phyloP scores from a whole-genome alignment of 92 coral and sea anemone genomes.

The Plumapathes pennacea region DNA sequence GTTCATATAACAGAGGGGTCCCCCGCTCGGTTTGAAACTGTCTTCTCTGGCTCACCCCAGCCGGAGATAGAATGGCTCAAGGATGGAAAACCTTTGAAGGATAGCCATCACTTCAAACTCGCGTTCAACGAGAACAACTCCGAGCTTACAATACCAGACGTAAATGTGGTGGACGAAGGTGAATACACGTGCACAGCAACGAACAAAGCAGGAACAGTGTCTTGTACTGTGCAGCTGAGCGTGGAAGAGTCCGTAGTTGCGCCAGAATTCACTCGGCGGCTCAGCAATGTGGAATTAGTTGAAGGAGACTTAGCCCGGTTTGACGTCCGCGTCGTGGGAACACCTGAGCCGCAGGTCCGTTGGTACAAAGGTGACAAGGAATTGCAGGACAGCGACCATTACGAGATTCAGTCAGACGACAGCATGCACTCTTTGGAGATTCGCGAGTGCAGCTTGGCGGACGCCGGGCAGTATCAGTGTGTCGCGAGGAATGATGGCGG shows the following conservation, averaged over 20 bases:
- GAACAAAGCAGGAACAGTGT: conserved; percentile 83
- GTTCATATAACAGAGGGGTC: conserved; percentile 65
- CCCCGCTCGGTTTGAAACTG: conserved; percentile 61
- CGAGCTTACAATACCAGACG: conserved; percentile 74
- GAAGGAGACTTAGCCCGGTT: conserved; percentile 91
- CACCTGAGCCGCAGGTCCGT: conserved; percentile 84
- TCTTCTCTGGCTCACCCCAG: conserved; percentile 72
- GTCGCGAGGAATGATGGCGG: conserved; percentile 86
- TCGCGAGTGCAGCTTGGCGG: conserved; percentile 65
- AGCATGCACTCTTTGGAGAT: conserved; percentile 83
- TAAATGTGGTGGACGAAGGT: conserved; percentile 88
- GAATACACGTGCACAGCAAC: conserved; percentile 83
- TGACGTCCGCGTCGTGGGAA: conserved; percentile 90
- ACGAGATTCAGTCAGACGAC: conserved; percentile 74
- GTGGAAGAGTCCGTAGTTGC: conserved; percentile 85
- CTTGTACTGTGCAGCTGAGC: conserved; percentile 79
- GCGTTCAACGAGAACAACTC: conserved; percentile 78
- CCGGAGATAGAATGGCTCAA: conserved; percentile 93
- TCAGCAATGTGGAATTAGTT: conserved; percentile 75
- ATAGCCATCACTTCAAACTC: conserved; percentile 63
- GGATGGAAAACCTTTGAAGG: conserved; percentile 76
- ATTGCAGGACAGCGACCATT: conserved; percentile 61
- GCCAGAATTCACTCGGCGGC: conserved; percentile 78
- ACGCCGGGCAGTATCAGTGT: conserved; percentile 81
- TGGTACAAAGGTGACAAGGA: conserved; percentile 81